These are phyloP conservation scores for Phalacrocorax carbo DNA, from an alignment of 2,113 vertebrate species.

Conservation along the genomic window DNA sequence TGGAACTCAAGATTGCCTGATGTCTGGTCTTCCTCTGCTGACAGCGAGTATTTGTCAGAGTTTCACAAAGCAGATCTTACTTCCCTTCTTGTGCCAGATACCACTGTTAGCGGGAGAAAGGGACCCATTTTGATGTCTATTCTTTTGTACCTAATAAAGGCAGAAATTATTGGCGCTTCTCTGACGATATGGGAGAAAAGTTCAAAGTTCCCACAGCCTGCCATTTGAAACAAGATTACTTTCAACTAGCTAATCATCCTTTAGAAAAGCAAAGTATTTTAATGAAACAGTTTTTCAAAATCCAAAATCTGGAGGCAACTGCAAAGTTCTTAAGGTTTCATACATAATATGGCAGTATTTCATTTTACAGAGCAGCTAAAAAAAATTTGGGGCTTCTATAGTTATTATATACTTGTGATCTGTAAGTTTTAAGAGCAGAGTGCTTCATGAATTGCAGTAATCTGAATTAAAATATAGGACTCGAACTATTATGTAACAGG, in stretches of 20 bases:
- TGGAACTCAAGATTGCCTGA: not conserved
- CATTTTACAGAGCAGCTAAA: not conserved
- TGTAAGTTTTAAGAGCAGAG: not conserved
- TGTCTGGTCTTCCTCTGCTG: slow-evolving; percentile 3
- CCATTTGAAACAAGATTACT: not conserved
- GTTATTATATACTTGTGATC: not conserved
- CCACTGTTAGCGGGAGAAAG: not conserved
- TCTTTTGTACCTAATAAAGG: not conserved
- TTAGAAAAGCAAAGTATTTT: not conserved
- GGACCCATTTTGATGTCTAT: not conserved
- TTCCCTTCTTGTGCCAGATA: not conserved
- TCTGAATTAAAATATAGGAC: not conserved
- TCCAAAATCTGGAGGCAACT: not conserved
- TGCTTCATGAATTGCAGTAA: not conserved
- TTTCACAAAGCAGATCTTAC: not conserved
- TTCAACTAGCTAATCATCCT: not conserved
- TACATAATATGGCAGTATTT: not conserved
- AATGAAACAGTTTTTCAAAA: not conserved
- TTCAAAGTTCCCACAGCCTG: not conserved
- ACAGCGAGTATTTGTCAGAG: not conserved
- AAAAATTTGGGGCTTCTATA: not conserved
- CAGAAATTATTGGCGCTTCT: not conserved
- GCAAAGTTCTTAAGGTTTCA: not conserved
- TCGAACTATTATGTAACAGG: not conserved
- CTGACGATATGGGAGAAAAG: not conserved